Evolutionary conservation across 2,113 vertebrate genomes (phyloP).

Genomic region (Ptilonorhynchus violaceus): DNA sequence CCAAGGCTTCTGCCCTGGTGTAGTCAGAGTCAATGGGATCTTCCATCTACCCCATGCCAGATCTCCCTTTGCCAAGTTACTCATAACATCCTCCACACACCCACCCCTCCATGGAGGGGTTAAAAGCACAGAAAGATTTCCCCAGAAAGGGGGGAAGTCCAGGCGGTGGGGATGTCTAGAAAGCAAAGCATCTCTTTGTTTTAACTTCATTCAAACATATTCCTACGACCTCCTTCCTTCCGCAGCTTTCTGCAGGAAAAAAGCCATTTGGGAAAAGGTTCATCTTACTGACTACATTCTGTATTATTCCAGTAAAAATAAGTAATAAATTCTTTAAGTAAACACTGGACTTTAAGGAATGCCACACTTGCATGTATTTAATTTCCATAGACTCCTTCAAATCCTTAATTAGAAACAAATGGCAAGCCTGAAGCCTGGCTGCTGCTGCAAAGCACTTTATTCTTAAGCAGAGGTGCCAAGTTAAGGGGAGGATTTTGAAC

Average conservation of each 20-base stretch:
- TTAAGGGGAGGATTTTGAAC: not conserved
- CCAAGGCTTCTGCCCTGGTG: not conserved
- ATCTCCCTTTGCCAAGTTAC: not conserved
- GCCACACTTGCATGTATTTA: conserved; percentile 45
- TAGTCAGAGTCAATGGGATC: rapidly evolving
- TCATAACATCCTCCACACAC: not conserved
- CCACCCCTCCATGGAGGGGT: not conserved
- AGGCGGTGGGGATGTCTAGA: not conserved
- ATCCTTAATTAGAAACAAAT: conserved; percentile 54
- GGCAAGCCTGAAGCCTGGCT: not conserved
- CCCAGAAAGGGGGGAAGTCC: not conserved
- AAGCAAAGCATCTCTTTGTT: conserved; percentile 19
- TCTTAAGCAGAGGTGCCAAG: not conserved
- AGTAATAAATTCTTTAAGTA: conserved; percentile 60
- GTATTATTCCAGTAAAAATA: conserved; percentile 61
- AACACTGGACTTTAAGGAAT: conserved; percentile 40
- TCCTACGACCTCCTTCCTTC: conserved; percentile 21
- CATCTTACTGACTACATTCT: conserved; percentile 37
- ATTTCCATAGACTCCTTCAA: conserved; percentile 31
- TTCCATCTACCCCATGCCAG: not conserved
- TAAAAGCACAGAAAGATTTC: not conserved
- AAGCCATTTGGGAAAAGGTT: conserved; percentile 3
- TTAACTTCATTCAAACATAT: conserved; percentile 50
- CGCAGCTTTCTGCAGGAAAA: not conserved
- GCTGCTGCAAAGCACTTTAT: not conserved